Conservation (phyloP, 2,797 vertebrate species). For the Tauraco hartlaubi region DNA sequence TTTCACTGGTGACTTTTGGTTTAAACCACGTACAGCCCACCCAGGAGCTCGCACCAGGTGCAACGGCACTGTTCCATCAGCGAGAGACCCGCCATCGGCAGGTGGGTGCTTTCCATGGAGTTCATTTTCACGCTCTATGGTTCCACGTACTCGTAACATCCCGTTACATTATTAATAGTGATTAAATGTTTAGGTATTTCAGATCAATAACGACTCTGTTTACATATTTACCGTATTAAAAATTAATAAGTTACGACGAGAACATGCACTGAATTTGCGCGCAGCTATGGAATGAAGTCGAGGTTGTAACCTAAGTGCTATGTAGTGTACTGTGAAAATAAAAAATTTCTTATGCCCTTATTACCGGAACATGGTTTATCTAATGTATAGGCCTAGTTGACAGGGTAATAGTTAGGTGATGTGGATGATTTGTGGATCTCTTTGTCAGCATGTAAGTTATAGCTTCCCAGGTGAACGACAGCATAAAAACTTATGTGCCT, state of each 20-base stretch:
- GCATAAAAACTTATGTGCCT: conserved; percentile 38
- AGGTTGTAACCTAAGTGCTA: not conserved
- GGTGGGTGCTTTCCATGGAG: not conserved
- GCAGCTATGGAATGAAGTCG: not conserved
- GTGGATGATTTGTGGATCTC: conserved; percentile 51
- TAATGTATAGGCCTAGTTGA: not conserved
- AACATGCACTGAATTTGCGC: conserved; percentile 18
- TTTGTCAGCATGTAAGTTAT: conserved; percentile 57
- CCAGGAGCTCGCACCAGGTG: not conserved
- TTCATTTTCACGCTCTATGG: conserved; percentile 58
- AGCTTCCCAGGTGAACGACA: conserved; percentile 33
- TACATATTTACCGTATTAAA: conserved; percentile 78
- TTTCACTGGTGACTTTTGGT: not conserved
- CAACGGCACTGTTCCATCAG: not conserved
- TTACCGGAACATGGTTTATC: conserved; percentile 46
- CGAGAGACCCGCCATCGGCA: not conserved
- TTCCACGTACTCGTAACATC: conserved; percentile 76
- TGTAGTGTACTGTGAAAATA: not conserved
- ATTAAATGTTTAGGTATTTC: conserved; percentile 78
- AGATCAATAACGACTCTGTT: conserved; percentile 78
- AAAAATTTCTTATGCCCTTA: conserved; percentile 8
- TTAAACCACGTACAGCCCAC: not conserved
- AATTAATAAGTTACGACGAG: conserved; percentile 63
- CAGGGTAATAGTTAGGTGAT: conserved; percentile 43
- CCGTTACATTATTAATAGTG: conserved; percentile 79